A percentile compares a stretch with the other conserved stretches of the same genome.
These are phyloP conservation scores for Poecile montanus DNA, from an alignment of 2,797 vertebrate genomes.

Conservation along the genomic window DNA sequence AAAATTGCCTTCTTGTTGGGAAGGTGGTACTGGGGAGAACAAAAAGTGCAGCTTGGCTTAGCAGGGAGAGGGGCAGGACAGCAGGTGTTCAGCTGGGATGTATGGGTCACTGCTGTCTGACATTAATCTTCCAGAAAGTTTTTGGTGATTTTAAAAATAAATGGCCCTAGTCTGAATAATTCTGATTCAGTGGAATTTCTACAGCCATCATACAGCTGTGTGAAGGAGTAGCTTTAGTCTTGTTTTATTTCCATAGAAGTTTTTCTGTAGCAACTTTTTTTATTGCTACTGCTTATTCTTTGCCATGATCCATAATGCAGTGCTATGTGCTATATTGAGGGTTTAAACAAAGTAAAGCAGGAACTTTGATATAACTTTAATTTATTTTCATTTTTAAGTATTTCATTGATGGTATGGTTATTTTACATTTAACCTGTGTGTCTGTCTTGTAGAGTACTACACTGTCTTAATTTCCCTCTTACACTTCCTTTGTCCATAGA, in stretches of 20 bases:
- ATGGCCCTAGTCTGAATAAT: neutral
- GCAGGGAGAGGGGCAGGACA: neutral
- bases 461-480: constrained; percentile 24
- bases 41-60: neutral
- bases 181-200: neutral
- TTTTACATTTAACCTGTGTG: constrained; percentile 64
- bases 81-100: neutral
- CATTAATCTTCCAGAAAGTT: neutral
- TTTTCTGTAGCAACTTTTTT: constrained; percentile 41
- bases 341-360: constrained; percentile 46
- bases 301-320: constrained; percentile 45
- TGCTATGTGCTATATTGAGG: constrained; percentile 8
- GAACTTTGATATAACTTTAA: constrained; percentile 71
- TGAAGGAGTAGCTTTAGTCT: constrained; percentile 26
- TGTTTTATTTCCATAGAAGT: constrained; percentile 16
- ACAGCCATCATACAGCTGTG: neutral
- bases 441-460: constrained; percentile 44
- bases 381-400: constrained; percentile 76
- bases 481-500: constrained; percentile 39
- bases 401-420: constrained; percentile 57
- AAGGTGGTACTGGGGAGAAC: neutral
- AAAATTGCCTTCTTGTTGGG: neutral
- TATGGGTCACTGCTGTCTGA: neutral
- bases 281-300: constrained; percentile 49
- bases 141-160: neutral